Conservation (phyloP, 1,140 invertebrate species). For the Drosophila nikananu region DNA sequence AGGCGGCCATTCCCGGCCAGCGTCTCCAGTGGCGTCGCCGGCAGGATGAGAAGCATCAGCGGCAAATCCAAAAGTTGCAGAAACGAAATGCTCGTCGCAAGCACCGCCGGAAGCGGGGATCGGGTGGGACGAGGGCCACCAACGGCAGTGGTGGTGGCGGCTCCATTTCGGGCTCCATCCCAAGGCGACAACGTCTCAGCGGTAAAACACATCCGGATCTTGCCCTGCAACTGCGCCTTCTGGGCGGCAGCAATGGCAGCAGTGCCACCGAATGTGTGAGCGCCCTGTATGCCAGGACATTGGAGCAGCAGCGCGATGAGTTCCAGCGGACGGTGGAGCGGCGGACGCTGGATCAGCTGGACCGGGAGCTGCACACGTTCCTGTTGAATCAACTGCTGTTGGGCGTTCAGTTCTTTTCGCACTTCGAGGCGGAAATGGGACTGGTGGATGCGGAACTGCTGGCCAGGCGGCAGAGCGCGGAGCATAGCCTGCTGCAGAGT, state of each 20-base stretch:
- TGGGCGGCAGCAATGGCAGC: slow-evolving; percentile 69
- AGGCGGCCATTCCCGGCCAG: slow-evolving; percentile 39
- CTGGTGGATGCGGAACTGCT: slow-evolving; percentile 54
- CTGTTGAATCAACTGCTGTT: slow-evolving; percentile 92
- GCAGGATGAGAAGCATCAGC: slow-evolving; percentile 67
- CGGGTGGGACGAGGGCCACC: background rate
- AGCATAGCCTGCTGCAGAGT: slow-evolving; percentile 88
- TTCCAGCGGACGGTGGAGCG: slow-evolving; percentile 64
- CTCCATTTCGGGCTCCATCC: slow-evolving; percentile 21
- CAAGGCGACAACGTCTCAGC: background rate
- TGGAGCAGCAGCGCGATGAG: slow-evolving; percentile 68
- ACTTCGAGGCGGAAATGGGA: slow-evolving; percentile 88
- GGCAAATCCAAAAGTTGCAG: slow-evolving; percentile 64
- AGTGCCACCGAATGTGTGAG: slow-evolving; percentile 65
- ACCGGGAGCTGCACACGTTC: slow-evolving; percentile 88
- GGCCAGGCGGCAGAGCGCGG: slow-evolving; percentile 82
- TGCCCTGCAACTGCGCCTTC: slow-evolving; percentile 54
- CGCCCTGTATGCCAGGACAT: slow-evolving; percentile 43
- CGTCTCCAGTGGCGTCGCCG: slow-evolving; percentile 28
- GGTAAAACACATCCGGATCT: slow-evolving; percentile 18
- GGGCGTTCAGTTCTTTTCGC: slow-evolving; percentile 91
- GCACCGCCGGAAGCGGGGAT: slow-evolving; percentile 26
- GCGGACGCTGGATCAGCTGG: slow-evolving; percentile 87
- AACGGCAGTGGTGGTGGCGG: background rate
- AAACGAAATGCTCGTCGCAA: slow-evolving; percentile 64